These are phyloP conservation scores for Panulirus ornatus DNA, from an alignment of 1,140 invertebrate genomes.

Conservation along the genomic window DNA sequence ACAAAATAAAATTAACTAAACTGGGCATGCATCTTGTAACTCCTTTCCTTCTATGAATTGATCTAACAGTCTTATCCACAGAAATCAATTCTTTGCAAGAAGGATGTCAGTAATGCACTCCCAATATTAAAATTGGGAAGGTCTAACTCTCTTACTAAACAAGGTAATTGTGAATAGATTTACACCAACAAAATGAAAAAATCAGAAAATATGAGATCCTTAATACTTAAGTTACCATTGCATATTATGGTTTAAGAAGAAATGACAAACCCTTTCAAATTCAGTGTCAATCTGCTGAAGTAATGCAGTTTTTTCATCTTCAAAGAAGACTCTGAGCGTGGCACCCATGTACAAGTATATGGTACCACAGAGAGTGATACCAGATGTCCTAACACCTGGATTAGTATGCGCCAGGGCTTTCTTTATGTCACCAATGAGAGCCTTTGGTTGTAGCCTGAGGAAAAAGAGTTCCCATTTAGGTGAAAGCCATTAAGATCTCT, in stretches of 20 bases:
- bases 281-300: slow-evolving; percentile 92
- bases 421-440: slow-evolving; percentile 88
- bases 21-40: too few relatives aligned
- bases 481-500: slow-evolving; percentile 18
- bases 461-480: slow-evolving; percentile 61
- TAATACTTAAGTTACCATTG: too few relatives aligned
- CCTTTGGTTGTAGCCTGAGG: slow-evolving; percentile 87
- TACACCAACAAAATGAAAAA: too few relatives aligned
- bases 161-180: too few relatives aligned
- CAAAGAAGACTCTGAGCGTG: slow-evolving; percentile 87
- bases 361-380: slow-evolving; percentile 84
- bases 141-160: too few relatives aligned
- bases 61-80: too few relatives aligned
- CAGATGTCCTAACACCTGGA: slow-evolving; percentile 87
- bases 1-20: too few relatives aligned
- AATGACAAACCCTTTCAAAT: slow-evolving; percentile 85
- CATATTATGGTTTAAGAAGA: not conserved
- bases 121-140: too few relatives aligned
- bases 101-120: too few relatives aligned
- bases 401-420: slow-evolving; percentile 91
- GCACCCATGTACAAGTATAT: slow-evolving; percentile 90
- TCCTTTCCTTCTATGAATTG: too few relatives aligned
- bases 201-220: too few relatives aligned
- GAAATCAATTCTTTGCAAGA: too few relatives aligned
- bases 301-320: slow-evolving; percentile 91